Evolutionary conservation across 2,113 vertebrate genomes (phyloP), one percentile per base, ranked within the genome.

Genomic region (Pterocles burchelli): DNA sequence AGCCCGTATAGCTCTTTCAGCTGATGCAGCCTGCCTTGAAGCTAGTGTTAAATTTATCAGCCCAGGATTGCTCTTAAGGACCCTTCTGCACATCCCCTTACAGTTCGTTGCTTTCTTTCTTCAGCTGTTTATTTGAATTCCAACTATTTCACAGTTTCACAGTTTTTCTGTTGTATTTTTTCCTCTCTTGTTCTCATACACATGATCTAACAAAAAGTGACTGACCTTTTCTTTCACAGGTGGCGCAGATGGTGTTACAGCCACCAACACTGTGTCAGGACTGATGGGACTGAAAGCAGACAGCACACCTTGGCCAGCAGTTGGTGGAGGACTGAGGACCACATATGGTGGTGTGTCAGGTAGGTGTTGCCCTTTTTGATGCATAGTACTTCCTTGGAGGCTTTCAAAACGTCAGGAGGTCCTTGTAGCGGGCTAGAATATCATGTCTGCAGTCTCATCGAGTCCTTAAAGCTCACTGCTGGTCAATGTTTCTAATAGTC

Each of bases 191-290:
- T 83, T 79, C 34, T 58, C 67, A 66, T 15, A 75, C 66, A 71
- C 13, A 61, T 17, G 51, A 57, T 95, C 96, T 95, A 82, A 92
- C 62, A 63, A 36, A 52, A 45, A 65, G 13, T 6, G 3, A 84
- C 86, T 80, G 92, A 93, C 94, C 52, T 92, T 76, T 96, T 66
- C 62, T 87, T 93, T 92, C 55, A 81, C 97, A 99, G 99, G 99
- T 65, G 98, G 98, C 3, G 99, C 99, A 86, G 98, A 99, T 97
- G 99, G 99, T 33, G 98, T 99, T 73, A 99, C 99, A 61, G 99
- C 99, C 95, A 99, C 98, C 90, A 99, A 99, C 97, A 99, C 99
- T 2, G 99, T 99, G 90, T 99, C 99, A 29, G 99, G 99, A 48
- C 93, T 99, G 97, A 99, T 99, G 98, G 98, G 98, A 94, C 96